Evolutionary conservation across 2,888 invertebrate species (phyloP).

Genomic region (Sarcophaga subvicina): DNA sequence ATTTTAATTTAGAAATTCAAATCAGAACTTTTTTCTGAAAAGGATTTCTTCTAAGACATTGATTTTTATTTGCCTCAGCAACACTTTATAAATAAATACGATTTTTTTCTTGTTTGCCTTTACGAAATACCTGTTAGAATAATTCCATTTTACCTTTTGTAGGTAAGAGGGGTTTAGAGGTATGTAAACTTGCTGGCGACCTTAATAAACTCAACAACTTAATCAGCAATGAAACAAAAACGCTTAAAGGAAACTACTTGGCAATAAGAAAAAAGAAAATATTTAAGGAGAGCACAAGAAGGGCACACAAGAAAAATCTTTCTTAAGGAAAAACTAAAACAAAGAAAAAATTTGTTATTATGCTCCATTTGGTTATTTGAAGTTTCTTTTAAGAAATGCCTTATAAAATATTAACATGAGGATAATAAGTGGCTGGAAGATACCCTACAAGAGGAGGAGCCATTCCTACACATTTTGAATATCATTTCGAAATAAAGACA

Average conservation of each 20-base stretch:
- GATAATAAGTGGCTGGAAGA: no score
- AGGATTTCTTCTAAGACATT: conserved; percentile 41
- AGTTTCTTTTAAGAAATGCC: no score
- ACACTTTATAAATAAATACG: conserved; percentile 53
- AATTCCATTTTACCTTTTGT: not conserved
- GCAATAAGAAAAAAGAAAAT: conserved; percentile 11
- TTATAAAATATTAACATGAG: no score
- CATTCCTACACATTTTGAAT: no score
- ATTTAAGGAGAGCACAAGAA: not conserved
- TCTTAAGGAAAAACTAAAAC: not conserved
- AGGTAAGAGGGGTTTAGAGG: not conserved
- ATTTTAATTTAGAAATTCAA: not conserved
- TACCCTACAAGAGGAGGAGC: no score
- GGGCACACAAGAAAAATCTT: not conserved
- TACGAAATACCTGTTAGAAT: not conserved
- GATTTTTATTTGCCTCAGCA: conserved; percentile 48
- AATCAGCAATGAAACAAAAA: conserved; percentile 52
- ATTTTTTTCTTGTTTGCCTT: not conserved
- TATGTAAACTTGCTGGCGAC: conserved; percentile 1
- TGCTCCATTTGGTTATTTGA: no score
- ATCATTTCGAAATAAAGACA: no score
- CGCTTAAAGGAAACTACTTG: not conserved
- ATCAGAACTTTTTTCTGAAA: not conserved
- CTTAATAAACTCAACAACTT: conserved; percentile 61
- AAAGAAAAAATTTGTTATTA: not conserved